Evolutionary conservation across 2,888 invertebrate genomes (phyloP).

Genomic region (Tetragonula carbonaria): DNA sequence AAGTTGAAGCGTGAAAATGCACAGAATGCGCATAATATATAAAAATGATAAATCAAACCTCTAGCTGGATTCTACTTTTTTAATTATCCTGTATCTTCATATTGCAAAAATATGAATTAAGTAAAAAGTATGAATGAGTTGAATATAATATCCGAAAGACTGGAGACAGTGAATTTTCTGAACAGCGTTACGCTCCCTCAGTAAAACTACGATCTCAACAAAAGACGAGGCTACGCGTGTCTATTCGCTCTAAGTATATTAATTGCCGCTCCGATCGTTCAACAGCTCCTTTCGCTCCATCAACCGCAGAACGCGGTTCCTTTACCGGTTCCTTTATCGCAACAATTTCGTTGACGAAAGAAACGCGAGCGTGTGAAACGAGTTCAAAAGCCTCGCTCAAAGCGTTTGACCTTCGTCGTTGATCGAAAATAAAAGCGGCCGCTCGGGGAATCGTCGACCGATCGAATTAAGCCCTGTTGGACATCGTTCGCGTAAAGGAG

Average conservation of each 20-base stretch:
- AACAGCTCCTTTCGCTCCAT: neutral
- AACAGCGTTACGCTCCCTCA: neutral
- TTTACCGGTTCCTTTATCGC: neutral
- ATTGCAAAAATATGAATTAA: no score
- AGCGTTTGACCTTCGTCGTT: neutral
- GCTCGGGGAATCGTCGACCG: conserved; percentile 5
- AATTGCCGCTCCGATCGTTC: conserved; percentile 28
- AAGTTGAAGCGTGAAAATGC: no score
- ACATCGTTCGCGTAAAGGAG: no score
- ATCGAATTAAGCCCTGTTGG: conserved; percentile 1
- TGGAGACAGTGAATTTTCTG: no score
- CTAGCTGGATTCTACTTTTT: no score
- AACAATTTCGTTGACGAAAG: neutral
- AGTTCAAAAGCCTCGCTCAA: neutral
- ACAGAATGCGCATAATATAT: no score
- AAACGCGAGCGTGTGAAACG: neutral
- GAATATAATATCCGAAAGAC: no score
- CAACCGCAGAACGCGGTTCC: neutral
- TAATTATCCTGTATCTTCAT: no score
- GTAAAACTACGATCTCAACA: conserved; percentile 2
- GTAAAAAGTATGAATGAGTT: no score
- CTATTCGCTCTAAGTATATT: conserved; percentile 20
- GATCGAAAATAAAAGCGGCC: neutral
- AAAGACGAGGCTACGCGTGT: neutral
- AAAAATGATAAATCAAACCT: no score